Evolutionary conservation across 2,113 vertebrate species (phyloP), one percentile per base, ranked within the genome.

Genomic region (Sigmodon hispidus): DNA sequence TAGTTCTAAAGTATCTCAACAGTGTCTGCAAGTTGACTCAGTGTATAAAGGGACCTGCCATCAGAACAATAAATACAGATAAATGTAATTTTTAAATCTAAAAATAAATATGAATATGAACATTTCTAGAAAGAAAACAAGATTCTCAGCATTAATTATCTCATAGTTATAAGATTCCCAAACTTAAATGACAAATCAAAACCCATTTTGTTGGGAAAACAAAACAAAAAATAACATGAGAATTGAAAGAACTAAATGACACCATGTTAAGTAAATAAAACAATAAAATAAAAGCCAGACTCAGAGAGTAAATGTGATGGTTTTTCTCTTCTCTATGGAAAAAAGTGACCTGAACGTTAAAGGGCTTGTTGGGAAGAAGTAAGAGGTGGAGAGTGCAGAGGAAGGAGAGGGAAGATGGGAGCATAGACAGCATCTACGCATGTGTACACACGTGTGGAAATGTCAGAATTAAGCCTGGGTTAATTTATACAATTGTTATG

Each of bases 401-500:
- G 34, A 6, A 7, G 5, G 24, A 1, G 13, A 50, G 10, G 11
- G 50, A 31, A 21, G 2, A 26, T 10, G 10, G 22, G 4, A 19
- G 15, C 12, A 19, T 3, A 19, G 19, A 43, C 5, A 40, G 34
- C 7, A 26, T 50, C 17, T 22, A 36, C 48, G n/a, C 16, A 3
- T 59, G n/a, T 26, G 16, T 0, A 48, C 31, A 24, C n/a, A 7
- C 0, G 1, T 17, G 1, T 26, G 31, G 43, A 77, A n/a, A n/a
- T 17, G 43, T 36, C 19, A 1, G 19, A n/a, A 4, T 6, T 13
- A 65, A 52, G 21, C 15, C 73, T 36, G 15, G 22, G 15, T 7
- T 50, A 24, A 26, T 50, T 17, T 67, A 9, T 55, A 21, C 31
- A 77, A n/a, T 11, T 31, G 3, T 40, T 40, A 40, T 2, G 5